These are phyloP conservation scores for Rousettus madagascariensis DNA, from an alignment of 2,797 vertebrate species.

Conservation along the genomic window DNA sequence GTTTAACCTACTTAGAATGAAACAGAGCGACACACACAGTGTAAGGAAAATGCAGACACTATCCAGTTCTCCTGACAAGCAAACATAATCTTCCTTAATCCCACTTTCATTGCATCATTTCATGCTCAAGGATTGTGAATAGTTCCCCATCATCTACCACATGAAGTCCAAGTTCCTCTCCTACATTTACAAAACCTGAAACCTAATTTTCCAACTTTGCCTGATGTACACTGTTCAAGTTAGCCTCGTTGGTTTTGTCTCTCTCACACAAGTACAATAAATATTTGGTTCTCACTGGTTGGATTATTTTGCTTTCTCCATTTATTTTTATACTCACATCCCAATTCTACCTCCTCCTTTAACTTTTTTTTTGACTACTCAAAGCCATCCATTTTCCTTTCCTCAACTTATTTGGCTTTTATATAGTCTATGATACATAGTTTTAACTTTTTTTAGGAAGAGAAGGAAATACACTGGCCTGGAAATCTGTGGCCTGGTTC, in stretches of 20 bases:
- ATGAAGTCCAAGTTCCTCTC: constrained; percentile 30
- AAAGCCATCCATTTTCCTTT: not conserved
- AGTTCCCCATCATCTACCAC: not conserved
- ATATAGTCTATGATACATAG: not conserved
- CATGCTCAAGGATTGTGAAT: not conserved
- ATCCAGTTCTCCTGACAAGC: not conserved
- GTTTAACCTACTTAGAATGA: not conserved
- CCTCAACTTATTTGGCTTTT: not conserved
- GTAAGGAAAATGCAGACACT: not conserved
- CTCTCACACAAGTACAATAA: not conserved
- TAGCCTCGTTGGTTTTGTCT: not conserved
- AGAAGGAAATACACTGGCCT: not conserved
- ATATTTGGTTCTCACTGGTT: not conserved
- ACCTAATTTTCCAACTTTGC: not conserved
- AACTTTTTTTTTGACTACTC: not conserved
- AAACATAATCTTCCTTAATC: not conserved
- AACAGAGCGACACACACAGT: not conserved
- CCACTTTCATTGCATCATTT: constrained; percentile 22
- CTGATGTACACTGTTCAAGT: not conserved
- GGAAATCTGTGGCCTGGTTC: not conserved
- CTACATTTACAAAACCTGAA: not conserved
- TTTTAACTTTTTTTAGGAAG: not conserved
- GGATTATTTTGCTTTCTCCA: not conserved
- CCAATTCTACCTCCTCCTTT: not conserved
- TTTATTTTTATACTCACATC: not conserved